phyloP scores from a whole-genome alignment of 2,113 vertebrate species.

The Dicentrarchus labrax region DNA sequence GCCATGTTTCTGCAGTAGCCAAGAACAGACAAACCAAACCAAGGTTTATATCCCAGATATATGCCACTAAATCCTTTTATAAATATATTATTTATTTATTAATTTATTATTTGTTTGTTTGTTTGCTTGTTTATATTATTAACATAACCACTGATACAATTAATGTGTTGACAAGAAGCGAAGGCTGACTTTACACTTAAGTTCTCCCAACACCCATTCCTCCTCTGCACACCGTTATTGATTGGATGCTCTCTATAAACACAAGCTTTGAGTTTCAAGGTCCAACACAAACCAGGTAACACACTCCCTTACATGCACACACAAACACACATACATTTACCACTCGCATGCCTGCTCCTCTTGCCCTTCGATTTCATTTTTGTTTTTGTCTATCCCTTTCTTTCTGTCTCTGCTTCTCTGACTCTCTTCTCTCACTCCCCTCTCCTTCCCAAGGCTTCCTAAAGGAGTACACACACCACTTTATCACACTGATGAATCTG shows the following conservation, averaged over 20 bases:
- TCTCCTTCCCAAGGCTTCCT: constrained; percentile 70
- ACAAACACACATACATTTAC: neutral
- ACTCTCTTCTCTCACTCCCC: constrained; percentile 13
- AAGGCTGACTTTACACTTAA: constrained; percentile 42
- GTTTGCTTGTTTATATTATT: neutral
- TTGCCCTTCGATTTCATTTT: constrained; percentile 12
- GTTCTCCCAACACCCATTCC: constrained; percentile 9
- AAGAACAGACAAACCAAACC: too few relatives aligned
- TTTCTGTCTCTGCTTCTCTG: constrained; percentile 27
- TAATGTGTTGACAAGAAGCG: constrained; percentile 15
- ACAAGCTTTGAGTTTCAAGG: constrained; percentile 55
- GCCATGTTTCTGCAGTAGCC: too few relatives aligned
- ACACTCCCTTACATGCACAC: neutral
- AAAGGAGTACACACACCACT: constrained; percentile 67
- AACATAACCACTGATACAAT: constrained; percentile 23
- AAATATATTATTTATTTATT: too few relatives aligned
- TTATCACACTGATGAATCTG: constrained; percentile 85
- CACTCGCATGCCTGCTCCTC: neutral
- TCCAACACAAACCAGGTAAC: constrained; percentile 31
- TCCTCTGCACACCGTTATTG: constrained; percentile 57
- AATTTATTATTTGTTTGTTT: constrained; percentile 3
- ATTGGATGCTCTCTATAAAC: constrained; percentile 56
- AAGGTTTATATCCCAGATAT: too few relatives aligned
- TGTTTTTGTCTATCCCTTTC: constrained; percentile 3
- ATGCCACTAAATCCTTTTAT: too few relatives aligned